phyloP scores from a whole-genome alignment of 2,113 vertebrate species.

The Chionodraco myersi region DNA sequence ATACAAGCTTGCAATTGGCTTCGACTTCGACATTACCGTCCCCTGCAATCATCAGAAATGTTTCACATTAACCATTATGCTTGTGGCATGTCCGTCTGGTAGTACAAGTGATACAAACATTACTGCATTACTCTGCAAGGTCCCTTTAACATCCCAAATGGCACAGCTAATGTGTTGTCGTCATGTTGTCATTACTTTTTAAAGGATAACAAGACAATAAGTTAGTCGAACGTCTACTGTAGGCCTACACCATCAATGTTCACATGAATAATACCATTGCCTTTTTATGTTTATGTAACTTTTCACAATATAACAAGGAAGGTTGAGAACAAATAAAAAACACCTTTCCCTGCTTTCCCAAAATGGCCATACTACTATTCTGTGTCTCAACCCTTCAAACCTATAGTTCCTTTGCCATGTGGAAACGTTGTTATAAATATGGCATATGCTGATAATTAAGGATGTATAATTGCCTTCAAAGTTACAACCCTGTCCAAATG shows the following conservation, averaged over 20 bases:
- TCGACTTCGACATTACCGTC: neutral
- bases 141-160: neutral
- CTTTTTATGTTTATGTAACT: neutral
- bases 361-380: neutral
- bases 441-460: neutral
- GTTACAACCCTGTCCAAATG: too few species aligned
- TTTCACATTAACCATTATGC: neutral
- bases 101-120: neutral
- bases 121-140: neutral
- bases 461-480: neutral
- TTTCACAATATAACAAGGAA: neutral
- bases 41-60: constrained; percentile 7
- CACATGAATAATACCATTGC: neutral
- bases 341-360: neutral
- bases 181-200: neutral
- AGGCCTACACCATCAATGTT: neutral
- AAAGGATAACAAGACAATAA: neutral
- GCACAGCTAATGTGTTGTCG: neutral
- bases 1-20: neutral
- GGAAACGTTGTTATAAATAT: neutral
- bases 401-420: too few species aligned
- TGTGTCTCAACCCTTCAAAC: neutral
- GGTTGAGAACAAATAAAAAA: neutral
- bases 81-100: neutral
- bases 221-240: neutral